These are phyloP conservation scores for Vidua chalybeata DNA, from an alignment of 2,113 vertebrate species.

Conservation along the genomic window DNA sequence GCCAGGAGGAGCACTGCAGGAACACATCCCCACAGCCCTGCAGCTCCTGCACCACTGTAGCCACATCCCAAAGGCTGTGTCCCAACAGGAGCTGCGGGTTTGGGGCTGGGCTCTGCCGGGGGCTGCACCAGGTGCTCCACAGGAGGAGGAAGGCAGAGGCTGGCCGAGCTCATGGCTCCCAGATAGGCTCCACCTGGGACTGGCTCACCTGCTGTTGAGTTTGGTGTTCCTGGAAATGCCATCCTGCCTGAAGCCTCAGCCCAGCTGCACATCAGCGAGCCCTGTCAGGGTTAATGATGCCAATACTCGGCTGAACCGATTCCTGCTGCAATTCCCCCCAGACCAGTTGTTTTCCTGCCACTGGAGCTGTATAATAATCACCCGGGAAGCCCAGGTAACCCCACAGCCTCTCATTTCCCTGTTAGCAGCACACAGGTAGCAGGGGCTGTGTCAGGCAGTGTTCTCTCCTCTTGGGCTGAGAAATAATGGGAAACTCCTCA, in stretches of 20 bases:
- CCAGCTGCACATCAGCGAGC: background rate
- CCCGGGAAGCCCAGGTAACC: background rate
- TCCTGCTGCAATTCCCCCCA: background rate
- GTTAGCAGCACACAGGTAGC: background rate
- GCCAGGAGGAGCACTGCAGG: background rate
- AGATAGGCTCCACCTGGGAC: fast-evolving
- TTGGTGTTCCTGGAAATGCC: background rate
- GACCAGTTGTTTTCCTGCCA: background rate
- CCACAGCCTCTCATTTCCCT: background rate
- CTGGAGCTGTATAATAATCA: background rate
- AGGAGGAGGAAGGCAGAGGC: background rate
- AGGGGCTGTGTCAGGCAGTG: fast-evolving
- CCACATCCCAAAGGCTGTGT: fast-evolving
- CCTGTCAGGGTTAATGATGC: background rate
- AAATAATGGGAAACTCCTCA: background rate
- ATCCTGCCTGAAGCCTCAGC: background rate
- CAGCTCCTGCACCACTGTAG: background rate
- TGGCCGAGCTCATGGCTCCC: fast-evolving
- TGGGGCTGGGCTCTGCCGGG: background rate
- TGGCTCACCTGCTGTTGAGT: background rate
- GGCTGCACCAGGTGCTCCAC: fast-evolving
- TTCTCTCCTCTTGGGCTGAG: background rate
- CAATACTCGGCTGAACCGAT: background rate
- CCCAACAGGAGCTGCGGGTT: fast-evolving
- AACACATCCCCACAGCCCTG: background rate